phyloP scores from a whole-genome alignment of 1,140 invertebrate genomes.

The Drosophila orena region DNA sequence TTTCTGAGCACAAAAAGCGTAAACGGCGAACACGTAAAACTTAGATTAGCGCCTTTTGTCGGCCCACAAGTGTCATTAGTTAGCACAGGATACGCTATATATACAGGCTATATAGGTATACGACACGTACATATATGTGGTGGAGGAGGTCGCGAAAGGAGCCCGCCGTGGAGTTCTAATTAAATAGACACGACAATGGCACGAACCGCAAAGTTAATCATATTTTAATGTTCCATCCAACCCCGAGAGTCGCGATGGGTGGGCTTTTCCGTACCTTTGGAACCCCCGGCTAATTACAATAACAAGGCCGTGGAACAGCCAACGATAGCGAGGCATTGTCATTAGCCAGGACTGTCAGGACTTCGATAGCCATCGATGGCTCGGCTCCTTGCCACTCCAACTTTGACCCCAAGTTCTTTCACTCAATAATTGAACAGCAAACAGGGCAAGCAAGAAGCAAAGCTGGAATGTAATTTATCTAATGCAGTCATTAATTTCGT shows the following conservation, averaged over 20 bases:
- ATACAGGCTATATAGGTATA: slow-evolving; percentile 5
- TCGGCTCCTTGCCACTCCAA: slow-evolving; percentile 24
- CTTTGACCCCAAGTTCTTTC: slow-evolving; percentile 39
- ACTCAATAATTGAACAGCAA: slow-evolving; percentile 58
- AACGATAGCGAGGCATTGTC: slow-evolving; percentile 22
- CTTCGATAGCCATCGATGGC: slow-evolving; percentile 63
- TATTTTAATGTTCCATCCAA: slow-evolving; percentile 74
- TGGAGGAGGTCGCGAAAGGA: slow-evolving; percentile 21
- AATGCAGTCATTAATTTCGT: slow-evolving; percentile 81
- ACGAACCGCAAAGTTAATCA: slow-evolving; percentile 77
- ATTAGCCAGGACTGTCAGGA: slow-evolving; percentile 27
- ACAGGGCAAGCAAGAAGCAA: slow-evolving; percentile 14
- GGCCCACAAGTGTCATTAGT: slow-evolving; percentile 70
- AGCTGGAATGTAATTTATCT: slow-evolving; percentile 71
- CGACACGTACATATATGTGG: background rate
- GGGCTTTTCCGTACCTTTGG: background rate
- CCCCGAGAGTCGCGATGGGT: slow-evolving; percentile 23
- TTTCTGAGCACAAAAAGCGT: slow-evolving; percentile 53
- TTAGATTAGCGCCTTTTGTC: slow-evolving; percentile 80
- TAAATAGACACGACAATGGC: slow-evolving; percentile 79
- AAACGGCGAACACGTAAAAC: slow-evolving; percentile 77
- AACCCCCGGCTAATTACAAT: slow-evolving; percentile 65
- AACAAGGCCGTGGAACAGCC: slow-evolving; percentile 47
- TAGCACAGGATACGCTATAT: slow-evolving; percentile 54
- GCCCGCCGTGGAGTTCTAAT: slow-evolving; percentile 55